Base-by-base conservation (phyloP, 1,140 invertebrate species). In the Zaprionus nigranus region DNA sequence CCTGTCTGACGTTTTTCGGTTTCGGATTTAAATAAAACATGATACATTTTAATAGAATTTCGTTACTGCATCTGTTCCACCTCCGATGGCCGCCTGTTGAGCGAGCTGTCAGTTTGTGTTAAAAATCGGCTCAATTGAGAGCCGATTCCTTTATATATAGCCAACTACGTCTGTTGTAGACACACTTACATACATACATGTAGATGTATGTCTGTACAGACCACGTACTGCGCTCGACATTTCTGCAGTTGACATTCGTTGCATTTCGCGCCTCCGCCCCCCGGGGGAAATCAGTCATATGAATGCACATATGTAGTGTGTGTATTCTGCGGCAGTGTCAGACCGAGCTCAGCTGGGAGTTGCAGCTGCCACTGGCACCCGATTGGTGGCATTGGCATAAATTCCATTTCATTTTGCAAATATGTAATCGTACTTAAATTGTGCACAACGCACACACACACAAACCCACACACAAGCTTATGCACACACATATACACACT, bases 341-440 rank as follows among this genome's bases (percentile, higher is more conserved):
- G 56, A 75, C 34, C 60, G 12, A 56, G 24, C n/a, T 28, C 43
- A 59, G 60, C 57, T 30, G 30, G 28, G 26, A 51, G 17, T 22
- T 30, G 59, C 38, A 54, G 46, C 54, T 59, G 61, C 54, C 40
- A 46, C 40, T 46, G 40, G 6, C 40, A 17, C 6, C 40, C 40
- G 40, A 17, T 46, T 17, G 40, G 40, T 73, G 60, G 58, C 51
- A 61, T 76, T 77, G 69, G 63, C 78, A 79, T 80, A 80, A 82
- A 82, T 91, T 79, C 83, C 79, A 82, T 79, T 90, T 78, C 76
- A 84, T 84, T 90, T 90, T 64, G 76, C 86, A 90, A 90, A 85
- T 90, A 80, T 87, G 79, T 78, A 87, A 91, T 91, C 76, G 76
- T 62, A 76, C 78, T 67, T 58, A 79, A 84, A 82, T 73, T 90